Conservation (phyloP, 2,797 vertebrate species). For the Myoxocephalus aenaeus region DNA sequence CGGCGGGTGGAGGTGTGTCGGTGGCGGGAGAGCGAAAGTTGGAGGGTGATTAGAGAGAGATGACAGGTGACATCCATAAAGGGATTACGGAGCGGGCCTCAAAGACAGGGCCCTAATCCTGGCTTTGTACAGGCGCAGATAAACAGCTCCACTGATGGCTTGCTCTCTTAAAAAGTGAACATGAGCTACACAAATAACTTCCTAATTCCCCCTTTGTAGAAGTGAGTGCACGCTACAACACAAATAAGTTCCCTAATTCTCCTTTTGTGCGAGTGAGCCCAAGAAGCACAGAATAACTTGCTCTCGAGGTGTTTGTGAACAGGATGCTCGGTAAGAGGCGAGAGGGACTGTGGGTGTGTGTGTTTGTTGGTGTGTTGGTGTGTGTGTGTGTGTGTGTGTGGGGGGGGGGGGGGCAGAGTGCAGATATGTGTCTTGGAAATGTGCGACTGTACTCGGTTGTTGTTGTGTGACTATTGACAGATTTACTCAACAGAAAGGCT, state of each 20-base stretch:
- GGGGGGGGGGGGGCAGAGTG: background rate
- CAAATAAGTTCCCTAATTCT: conserved; percentile 81
- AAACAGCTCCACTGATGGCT: conserved; percentile 83
- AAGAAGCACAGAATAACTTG: conserved; percentile 74
- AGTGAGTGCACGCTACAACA: conserved; percentile 74
- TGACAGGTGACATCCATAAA: conserved; percentile 87
- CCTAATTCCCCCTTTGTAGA: conserved; percentile 82
- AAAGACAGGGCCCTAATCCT: conserved; percentile 85
- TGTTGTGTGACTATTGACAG: conserved; percentile 32
- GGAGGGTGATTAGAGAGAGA: conserved; percentile 83
- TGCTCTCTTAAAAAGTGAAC: conserved; percentile 84
- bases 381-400: conserved; percentile 29
- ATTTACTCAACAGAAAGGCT: conserved; percentile 21
- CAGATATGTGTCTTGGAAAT: conserved; percentile 36
- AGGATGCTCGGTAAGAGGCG: conserved; percentile 67
- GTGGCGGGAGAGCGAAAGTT: conserved; percentile 70
- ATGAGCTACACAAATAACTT: conserved; percentile 85
- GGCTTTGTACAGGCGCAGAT: conserved; percentile 84
- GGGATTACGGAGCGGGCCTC: conserved; percentile 81
- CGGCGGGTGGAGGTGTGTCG: conserved; percentile 36
- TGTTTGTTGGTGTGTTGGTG: background rate
- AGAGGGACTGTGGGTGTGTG: conserved; percentile 55
- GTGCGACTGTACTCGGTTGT: conserved; percentile 13
- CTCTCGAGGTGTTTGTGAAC: conserved; percentile 75
- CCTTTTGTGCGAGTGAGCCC: conserved; percentile 67